These are phyloP conservation scores for Lycophotia porphyrea DNA, from an alignment of 2,888 invertebrate species.

Conservation along the genomic window DNA sequence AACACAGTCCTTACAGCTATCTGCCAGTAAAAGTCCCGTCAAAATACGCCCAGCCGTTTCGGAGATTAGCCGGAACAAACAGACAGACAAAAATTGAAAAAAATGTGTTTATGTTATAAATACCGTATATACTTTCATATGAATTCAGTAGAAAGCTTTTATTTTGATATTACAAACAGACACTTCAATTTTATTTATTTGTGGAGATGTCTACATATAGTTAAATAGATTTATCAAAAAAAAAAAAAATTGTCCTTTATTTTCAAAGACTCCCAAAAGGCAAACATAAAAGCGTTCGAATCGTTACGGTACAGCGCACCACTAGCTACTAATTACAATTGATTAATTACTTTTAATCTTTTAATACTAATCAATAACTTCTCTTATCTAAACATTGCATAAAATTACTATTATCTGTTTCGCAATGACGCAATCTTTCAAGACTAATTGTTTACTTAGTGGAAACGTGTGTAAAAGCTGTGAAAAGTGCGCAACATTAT, in stretches of 20 bases:
- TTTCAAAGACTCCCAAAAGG: not conserved
- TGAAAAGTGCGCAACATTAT: slow-evolving; percentile 23
- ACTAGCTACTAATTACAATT: not conserved
- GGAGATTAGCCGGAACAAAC: too few species aligned
- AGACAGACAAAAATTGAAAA: too few species aligned
- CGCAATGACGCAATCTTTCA: slow-evolving; percentile 15
- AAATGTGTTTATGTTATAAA: too few species aligned
- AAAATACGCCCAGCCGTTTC: too few species aligned
- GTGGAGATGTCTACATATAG: too few species aligned
- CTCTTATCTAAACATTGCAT: slow-evolving; percentile 15
- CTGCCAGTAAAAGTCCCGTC: too few species aligned
- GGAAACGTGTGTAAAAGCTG: slow-evolving; percentile 11
- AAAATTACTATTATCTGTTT: slow-evolving; percentile 2
- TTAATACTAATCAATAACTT: not conserved
- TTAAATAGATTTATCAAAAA: too few species aligned
- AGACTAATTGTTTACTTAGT: slow-evolving; percentile 1
- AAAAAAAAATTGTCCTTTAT: not conserved
- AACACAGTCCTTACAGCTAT: too few species aligned
- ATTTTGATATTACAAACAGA: too few species aligned
- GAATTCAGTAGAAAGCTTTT: too few species aligned
- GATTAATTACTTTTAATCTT: not conserved
- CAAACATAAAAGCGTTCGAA: not conserved
- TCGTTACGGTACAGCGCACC: not conserved
- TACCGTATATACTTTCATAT: too few species aligned
- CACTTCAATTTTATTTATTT: too few species aligned